Base-by-base conservation (phyloP, 2,113 vertebrate species). In the Haliaeetus leucogaster region DNA sequence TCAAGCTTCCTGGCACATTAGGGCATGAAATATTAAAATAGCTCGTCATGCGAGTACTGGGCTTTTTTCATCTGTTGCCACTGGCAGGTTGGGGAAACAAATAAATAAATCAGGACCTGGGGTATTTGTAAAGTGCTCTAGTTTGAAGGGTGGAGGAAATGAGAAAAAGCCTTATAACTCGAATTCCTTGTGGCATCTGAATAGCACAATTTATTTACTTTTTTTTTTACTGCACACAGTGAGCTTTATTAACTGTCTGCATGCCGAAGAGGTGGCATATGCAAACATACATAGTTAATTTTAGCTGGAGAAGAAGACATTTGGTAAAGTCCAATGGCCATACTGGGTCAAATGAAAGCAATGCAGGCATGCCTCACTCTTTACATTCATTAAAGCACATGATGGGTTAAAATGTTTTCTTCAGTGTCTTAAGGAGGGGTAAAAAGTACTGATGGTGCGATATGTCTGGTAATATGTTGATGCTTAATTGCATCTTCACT, bases 191-290 rank as follows among this genome's bases (percentile, higher is more conserved):
- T 13, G 74, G 66, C 29, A 48, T 36, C 71, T 40, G 26, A 68
- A 40, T 34, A 27, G 16, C 34, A 48, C 12, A 36, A 2, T 25
- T n/a, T 47, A 27, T 42, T 26, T 19, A 8, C 63, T 25, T 21
- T 30, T n/a, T n/a, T 19, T 77, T 73, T 65, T 21, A 13, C n/a
- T 81, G 53, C 55, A 11, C 19, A 43, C 50, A 30, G 6, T 66
- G 53, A 76, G 45, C 29, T 93, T 91, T 80, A 29, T 82, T 95
- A 96, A 97, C 48, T 50, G 26, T 59, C 48, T 67, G 42, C 16
- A 2, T 52, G 34, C n/a, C 78, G 47, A 11, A 48, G 34, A 13
- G 8, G 8, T 47, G 48, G 3, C 2, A 0, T 6, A 23, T 21
- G 21, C 15, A 45, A 70, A 65, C 2, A 15, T 7, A 12, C 10